phyloP scores from a whole-genome alignment of 2,113 vertebrate species.

The Cephalopterus ornatus region DNA sequence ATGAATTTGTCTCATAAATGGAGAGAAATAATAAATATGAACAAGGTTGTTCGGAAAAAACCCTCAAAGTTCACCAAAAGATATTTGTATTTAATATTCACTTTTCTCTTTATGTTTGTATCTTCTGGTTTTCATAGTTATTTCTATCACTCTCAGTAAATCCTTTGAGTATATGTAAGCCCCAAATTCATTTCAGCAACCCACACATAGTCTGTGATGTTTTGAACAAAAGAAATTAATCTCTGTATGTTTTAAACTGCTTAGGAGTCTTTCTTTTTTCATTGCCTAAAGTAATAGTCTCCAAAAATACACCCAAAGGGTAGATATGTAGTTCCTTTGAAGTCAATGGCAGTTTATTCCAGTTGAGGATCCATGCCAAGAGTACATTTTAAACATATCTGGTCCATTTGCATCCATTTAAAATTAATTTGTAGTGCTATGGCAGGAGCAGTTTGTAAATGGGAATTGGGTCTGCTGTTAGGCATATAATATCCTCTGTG shows the following conservation, averaged over 20 bases:
- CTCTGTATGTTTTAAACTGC: background rate
- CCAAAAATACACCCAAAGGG: background rate
- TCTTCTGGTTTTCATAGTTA: background rate
- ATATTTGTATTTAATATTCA: background rate
- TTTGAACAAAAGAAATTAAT: background rate
- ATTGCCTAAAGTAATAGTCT: conserved; percentile 12
- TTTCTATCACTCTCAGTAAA: background rate
- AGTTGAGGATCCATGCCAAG: background rate
- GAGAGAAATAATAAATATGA: background rate
- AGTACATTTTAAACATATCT: background rate
- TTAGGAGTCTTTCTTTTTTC: background rate
- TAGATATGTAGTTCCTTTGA: conserved; percentile 9
- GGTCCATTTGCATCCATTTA: conserved; percentile 33
- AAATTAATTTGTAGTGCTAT: background rate
- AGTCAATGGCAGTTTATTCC: background rate
- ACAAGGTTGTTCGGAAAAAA: background rate
- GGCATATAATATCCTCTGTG: background rate
- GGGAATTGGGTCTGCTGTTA: background rate
- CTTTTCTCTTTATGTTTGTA: background rate
- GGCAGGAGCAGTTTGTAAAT: background rate
- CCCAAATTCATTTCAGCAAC: background rate
- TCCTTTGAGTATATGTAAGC: background rate
- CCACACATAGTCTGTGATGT: background rate
- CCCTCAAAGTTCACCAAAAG: background rate
- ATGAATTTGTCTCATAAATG: background rate